Percentiles rank a stretch among this genome's conserved stretches.
These are phyloP conservation scores for Paedocypris sp. DNA, from an alignment of 2,113 vertebrate species.

Conservation along the genomic window DNA sequence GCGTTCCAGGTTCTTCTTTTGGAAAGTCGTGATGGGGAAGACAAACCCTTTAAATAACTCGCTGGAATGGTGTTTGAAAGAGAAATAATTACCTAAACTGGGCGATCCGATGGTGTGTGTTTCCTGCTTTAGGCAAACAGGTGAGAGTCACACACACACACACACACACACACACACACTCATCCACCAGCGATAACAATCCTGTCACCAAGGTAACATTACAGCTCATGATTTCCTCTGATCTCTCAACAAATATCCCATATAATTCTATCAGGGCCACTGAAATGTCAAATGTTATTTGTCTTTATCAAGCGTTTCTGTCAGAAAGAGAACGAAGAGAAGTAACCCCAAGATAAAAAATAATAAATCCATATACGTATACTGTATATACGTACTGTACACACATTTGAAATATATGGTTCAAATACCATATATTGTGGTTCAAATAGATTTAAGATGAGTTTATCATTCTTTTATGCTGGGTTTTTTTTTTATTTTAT, in stretches of 20 bases:
- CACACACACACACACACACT: slow-evolving; percentile 12
- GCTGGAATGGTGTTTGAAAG: not conserved
- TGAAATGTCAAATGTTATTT: slow-evolving; percentile 46
- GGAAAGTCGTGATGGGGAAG: not conserved
- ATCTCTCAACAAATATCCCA: slow-evolving; percentile 46
- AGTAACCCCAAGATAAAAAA: no score
- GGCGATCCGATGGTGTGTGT: not conserved
- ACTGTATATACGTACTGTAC: no score
- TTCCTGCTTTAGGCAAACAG: slow-evolving; percentile 27
- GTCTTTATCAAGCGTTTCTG: slow-evolving; percentile 36
- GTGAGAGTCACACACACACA: slow-evolving; percentile 10
- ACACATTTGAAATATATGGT: no score
- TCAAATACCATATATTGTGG: no score
- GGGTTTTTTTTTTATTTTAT: no score
- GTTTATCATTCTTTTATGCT: no score
- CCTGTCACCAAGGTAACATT: slow-evolving; percentile 44
- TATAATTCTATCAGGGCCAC: slow-evolving; percentile 43
- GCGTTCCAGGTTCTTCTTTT: not conserved
- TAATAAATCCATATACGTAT: no score
- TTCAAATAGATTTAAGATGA: no score
- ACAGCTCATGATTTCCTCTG: slow-evolving; percentile 37
- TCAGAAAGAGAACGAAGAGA: slow-evolving; percentile 15
- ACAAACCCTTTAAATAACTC: not conserved
- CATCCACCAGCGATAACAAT: slow-evolving; percentile 27
- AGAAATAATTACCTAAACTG: not conserved